Base-by-base conservation (phyloP, 1,140 invertebrate genomes). In the Stenopsyche tienmushanensis region DNA sequence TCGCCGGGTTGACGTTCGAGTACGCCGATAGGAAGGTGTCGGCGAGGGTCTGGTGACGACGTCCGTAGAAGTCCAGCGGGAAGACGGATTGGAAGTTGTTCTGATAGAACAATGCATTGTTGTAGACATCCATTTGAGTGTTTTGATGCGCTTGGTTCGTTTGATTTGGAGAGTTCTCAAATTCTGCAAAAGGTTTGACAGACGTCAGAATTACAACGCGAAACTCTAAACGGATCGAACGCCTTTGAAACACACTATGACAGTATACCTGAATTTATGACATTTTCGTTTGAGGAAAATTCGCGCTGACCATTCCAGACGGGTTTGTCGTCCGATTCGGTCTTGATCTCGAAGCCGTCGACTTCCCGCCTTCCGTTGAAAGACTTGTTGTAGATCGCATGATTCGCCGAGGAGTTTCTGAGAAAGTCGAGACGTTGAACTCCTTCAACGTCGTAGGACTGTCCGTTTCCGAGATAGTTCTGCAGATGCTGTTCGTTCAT, bases 1-100 rank as follows among this genome's bases (percentile, higher is more conserved):
- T 64, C n/a, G 50, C 45, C 17, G 52, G 39, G 41, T 49, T 64
- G 26, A 45, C 58, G 44, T 58, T 53, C 0, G 58, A 59, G 44
- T 70, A 64, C 2, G 62, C 39, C 10, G 60, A 64, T 9, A 70
- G 34, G 26, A 70, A 66, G 17, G 57, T 66, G 42, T 47, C 62
- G 41, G 68, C 68, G 7, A 70, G 26, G 1, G 63, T 62, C 47
- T 70, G 68, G 23, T 69, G 67, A 45, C 66, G 64, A n/a, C 64
- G 54, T 10, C 52, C 62, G 42, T 70, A 70, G 3, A 66, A 58
- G 8, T 69, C 67, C 26, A 70, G 47, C 3, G 68, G 65, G 10
- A 70, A 64, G 29, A 66, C 55, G 21, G 62, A 55, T 52, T 64
- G 68, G 47, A 59, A 70, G 42, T 25, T 53, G 49, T 70, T 70